Evolutionary conservation across 1,140 invertebrate species (phyloP).

Genomic region (Helicoverpa armigera): DNA sequence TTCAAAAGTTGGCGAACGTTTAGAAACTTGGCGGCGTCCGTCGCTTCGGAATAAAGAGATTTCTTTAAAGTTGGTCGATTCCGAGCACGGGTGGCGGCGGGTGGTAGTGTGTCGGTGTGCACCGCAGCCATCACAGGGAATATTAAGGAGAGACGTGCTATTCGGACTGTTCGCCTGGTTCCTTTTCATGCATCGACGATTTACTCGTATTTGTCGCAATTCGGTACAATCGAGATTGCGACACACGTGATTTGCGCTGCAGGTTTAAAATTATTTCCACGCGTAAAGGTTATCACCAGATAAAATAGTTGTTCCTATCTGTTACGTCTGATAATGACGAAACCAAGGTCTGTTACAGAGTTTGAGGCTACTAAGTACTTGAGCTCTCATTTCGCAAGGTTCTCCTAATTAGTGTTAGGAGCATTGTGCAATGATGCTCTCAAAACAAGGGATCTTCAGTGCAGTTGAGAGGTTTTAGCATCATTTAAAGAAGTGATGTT

Average conservation of each 20-base stretch:
- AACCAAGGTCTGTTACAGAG: slow-evolving; percentile 5
- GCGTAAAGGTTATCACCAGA: neutral
- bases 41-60: slow-evolving; percentile 60
- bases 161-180: slow-evolving; percentile 22
- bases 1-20: slow-evolving; percentile 35
- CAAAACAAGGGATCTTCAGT: too few species aligned
- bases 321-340: neutral
- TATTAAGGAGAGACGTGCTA: slow-evolving; percentile 50
- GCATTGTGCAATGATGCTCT: too few species aligned
- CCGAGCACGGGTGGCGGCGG: slow-evolving; percentile 11
- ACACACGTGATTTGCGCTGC: slow-evolving; percentile 41
- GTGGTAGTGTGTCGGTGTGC: slow-evolving; percentile 4
- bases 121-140: slow-evolving; percentile 31
- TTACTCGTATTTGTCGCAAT: slow-evolving; percentile 25
- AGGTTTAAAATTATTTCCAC: neutral
- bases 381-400: neutral
- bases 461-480: neutral
- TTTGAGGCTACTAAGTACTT: neutral
- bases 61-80: slow-evolving; percentile 58
- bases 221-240: slow-evolving; percentile 39
- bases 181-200: slow-evolving; percentile 37
- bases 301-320: neutral
- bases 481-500: too few species aligned
- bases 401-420: neutral
- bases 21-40: slow-evolving; percentile 29